Evolutionary conservation across 2,888 invertebrate genomes (phyloP).

Genomic region (Polydrusus pterygomalis): DNA sequence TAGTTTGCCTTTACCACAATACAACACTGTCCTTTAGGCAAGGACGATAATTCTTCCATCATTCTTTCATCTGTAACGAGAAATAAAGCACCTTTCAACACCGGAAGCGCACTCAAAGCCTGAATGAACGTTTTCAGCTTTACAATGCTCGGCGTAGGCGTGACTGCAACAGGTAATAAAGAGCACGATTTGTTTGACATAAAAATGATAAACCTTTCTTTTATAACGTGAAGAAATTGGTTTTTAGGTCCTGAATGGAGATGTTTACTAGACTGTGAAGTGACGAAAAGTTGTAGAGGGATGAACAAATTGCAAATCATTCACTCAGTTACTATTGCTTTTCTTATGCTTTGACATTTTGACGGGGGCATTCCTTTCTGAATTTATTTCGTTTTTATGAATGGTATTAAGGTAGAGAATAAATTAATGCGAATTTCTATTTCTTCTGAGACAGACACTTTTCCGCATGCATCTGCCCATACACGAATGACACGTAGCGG

Average conservation of each 20-base stretch:
- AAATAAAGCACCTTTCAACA: conserved; percentile 49
- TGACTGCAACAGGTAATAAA: conserved; percentile 54
- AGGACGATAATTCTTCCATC: conserved; percentile 27
- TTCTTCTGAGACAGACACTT: too few relatives aligned
- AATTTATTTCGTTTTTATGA: not conserved
- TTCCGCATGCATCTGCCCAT: too few relatives aligned
- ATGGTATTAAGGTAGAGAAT: not conserved
- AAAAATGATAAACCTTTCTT: conserved; percentile 64
- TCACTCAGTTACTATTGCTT: conserved; percentile 33
- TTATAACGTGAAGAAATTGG: conserved; percentile 57
- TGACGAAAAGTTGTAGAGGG: conserved; percentile 55
- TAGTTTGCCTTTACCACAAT: conserved; percentile 24
- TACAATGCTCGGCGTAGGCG: conserved; percentile 37
- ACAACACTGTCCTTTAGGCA: conserved; percentile 36
- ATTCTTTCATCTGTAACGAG: conserved; percentile 31
- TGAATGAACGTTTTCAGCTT: conserved; percentile 29
- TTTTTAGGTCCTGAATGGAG: conserved; percentile 61
- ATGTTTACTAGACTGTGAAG: conserved; percentile 63
- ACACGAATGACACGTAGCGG: too few relatives aligned
- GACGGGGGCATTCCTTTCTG: not conserved
- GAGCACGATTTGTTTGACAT: conserved; percentile 66
- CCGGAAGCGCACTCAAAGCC: conserved; percentile 47
- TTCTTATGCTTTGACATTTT: conserved; percentile 26
- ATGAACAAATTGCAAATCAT: conserved; percentile 53
- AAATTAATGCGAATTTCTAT: not conserved